Percentiles rank a stretch among this genome's conserved stretches.
These are phyloP conservation scores for Etheostoma spectabile DNA, from an alignment of 2,113 vertebrate genomes.

Conservation along the genomic window DNA sequence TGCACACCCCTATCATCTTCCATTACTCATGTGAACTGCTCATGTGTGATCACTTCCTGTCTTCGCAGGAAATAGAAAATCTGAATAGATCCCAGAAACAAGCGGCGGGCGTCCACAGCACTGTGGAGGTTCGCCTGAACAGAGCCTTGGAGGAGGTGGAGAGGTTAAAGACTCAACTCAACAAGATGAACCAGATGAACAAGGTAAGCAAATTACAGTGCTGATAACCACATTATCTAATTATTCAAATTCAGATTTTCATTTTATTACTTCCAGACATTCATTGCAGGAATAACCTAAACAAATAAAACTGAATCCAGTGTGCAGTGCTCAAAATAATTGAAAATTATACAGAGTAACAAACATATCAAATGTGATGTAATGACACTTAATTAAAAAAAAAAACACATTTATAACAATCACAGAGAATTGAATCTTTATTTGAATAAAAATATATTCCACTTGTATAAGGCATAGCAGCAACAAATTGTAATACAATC, in stretches of 20 bases:
- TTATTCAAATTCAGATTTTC: neutral
- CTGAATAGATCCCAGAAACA: conserved; percentile 89
- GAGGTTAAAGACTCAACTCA: conserved; percentile 88
- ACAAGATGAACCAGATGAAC: conserved; percentile 88
- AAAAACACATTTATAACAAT: neutral
- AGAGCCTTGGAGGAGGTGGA: conserved; percentile 93
- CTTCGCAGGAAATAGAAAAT: conserved; percentile 88
- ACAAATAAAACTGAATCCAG: neutral
- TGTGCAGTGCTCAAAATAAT: neutral
- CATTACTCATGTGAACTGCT: neutral
- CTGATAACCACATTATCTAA: neutral
- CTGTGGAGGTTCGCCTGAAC: conserved; percentile 90
- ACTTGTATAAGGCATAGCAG: neutral
- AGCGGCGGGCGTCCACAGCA: conserved; percentile 82
- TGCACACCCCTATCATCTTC: too few relatives aligned
- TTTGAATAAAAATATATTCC: neutral
- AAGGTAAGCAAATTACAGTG: conserved; percentile 82
- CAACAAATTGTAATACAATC: neutral
- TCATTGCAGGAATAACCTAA: neutral
- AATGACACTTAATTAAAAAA: neutral
- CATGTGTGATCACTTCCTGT: neutral
- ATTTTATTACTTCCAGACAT: neutral
- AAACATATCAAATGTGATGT: neutral
- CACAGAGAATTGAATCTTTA: neutral
- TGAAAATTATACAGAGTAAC: too few relatives aligned